Conservation (phyloP, 2,797 vertebrate genomes). For the Gorsachius magnificus region DNA sequence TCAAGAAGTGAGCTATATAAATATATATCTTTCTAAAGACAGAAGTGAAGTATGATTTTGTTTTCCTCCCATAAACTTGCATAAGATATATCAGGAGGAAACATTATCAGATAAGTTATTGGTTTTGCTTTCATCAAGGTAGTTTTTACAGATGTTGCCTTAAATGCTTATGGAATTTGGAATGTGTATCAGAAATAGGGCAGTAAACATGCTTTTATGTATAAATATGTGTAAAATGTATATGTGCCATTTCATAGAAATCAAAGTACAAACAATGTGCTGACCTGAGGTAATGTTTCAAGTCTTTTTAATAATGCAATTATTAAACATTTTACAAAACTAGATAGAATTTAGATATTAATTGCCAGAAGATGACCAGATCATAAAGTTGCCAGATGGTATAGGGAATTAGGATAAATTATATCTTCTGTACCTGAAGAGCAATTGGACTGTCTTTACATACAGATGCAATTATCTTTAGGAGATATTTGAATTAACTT, state of each 20-base stretch:
- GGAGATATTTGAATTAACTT: background rate
- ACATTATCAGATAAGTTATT: background rate
- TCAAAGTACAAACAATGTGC: background rate
- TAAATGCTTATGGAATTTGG: background rate
- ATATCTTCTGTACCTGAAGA: background rate
- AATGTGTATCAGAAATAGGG: background rate
- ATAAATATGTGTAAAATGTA: background rate
- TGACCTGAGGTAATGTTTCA: background rate
- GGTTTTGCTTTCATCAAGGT: background rate
- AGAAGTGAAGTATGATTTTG: background rate
- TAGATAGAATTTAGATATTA: background rate
- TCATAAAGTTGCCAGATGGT: background rate
- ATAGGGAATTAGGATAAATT: background rate
- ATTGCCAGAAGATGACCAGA: background rate
- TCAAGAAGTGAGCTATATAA: background rate
- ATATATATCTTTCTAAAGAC: background rate
- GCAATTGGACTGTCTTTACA: background rate
- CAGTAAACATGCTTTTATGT: background rate
- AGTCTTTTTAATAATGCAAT: background rate
- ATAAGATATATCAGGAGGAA: background rate
- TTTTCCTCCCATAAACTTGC: background rate
- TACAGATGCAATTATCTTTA: background rate
- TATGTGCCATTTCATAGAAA: background rate
- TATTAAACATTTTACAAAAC: background rate
- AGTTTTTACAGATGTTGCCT: background rate